Percentiles rank a stretch among this genome's conserved stretches.
phyloP scores from a whole-genome alignment of 2,797 vertebrate species.

The Valencia hispanica region DNA sequence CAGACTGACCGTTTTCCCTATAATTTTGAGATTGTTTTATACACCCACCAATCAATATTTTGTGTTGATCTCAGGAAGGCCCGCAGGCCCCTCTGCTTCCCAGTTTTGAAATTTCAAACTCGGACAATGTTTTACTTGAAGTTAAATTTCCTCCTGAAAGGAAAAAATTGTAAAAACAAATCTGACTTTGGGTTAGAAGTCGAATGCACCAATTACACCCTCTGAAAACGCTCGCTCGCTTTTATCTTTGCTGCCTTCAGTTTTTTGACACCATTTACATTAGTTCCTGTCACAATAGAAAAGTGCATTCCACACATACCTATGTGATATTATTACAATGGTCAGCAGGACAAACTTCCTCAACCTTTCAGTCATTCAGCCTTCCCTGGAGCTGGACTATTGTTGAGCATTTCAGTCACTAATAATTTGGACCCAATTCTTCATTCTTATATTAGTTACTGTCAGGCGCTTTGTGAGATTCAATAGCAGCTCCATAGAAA shows the following conservation, averaged over 20 bases:
- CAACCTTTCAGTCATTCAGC: constrained; percentile 38
- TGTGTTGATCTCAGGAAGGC: neutral
- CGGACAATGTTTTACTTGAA: neutral
- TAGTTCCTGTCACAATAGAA: constrained; percentile 55
- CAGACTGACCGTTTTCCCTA: neutral
- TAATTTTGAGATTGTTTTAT: no score
- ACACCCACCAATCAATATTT: no score
- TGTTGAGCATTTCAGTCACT: constrained; percentile 16
- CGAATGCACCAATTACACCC: neutral
- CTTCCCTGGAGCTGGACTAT: constrained; percentile 24
- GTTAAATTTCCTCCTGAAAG: neutral
- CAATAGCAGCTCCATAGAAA: neutral
- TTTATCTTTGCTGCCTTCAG: constrained; percentile 27
- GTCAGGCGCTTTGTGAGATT: neutral
- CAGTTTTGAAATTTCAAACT: neutral
- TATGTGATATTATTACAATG: constrained; percentile 58
- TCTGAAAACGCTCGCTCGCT: neutral
- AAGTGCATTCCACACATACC: constrained; percentile 62
- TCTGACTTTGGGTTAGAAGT: neutral
- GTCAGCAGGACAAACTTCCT: constrained; percentile 51
- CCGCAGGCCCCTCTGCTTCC: neutral
- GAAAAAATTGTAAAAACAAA: no score
- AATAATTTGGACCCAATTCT: neutral
- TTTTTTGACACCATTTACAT: constrained; percentile 36
- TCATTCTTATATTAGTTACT: neutral